phyloP scores from a whole-genome alignment of 2,797 vertebrate genomes.

The Epinephelus awoara region DNA sequence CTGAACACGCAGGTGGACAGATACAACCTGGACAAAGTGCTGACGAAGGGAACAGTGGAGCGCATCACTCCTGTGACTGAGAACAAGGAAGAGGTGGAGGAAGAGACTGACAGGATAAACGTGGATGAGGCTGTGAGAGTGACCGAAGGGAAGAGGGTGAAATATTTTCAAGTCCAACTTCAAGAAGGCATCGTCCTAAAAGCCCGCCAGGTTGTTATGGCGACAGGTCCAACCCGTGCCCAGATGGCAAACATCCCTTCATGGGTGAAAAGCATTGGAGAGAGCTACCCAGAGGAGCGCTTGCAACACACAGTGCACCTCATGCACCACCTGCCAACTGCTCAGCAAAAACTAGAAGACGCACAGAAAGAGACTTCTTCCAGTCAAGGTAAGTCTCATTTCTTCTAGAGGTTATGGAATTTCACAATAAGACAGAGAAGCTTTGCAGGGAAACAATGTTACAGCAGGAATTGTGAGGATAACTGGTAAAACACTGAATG shows the following conservation, averaged over 20 bases:
- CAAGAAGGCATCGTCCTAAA: slow-evolving; percentile 75
- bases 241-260: slow-evolving; percentile 87
- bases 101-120: background rate
- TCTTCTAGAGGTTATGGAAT: background rate
- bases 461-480: background rate
- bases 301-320: slow-evolving; percentile 85
- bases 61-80: slow-evolving; percentile 75
- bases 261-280: slow-evolving; percentile 81
- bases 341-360: slow-evolving; percentile 44
- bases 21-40: slow-evolving; percentile 78
- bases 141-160: slow-evolving; percentile 54
- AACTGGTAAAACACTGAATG: background rate
- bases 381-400: slow-evolving; percentile 62
- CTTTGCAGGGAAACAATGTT: background rate
- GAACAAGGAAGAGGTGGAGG: slow-evolving; percentile 26
- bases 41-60: slow-evolving; percentile 84
- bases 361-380: slow-evolving; percentile 11
- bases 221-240: slow-evolving; percentile 84
- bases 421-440: background rate
- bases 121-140: background rate
- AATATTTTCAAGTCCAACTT: slow-evolving; percentile 81
- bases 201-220: slow-evolving; percentile 80
- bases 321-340: slow-evolving; percentile 78
- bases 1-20: slow-evolving; percentile 78
- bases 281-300: slow-evolving; percentile 84